A percentile compares a stretch with the other conserved stretches of the same genome.
Evolutionary conservation across 1,140 invertebrate species (phyloP).

Genomic region (Oreohelix idahoensis): DNA sequence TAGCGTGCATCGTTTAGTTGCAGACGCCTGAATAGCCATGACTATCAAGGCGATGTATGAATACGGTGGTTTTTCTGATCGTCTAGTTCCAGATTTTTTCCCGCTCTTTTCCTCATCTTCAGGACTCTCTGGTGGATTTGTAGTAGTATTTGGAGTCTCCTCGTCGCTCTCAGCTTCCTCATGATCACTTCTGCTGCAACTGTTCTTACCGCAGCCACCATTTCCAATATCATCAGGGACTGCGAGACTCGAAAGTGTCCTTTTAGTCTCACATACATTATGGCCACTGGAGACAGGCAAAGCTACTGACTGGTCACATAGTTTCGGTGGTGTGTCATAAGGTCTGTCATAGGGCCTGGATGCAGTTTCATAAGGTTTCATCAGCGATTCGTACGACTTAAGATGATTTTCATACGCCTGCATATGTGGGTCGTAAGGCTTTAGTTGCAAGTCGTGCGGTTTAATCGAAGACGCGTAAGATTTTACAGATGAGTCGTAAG

Average conservation of each 20-base stretch:
- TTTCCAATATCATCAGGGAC: not conserved
- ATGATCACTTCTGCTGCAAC: not conserved
- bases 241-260: not conserved
- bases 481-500: not conserved
- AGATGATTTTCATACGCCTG: not conserved
- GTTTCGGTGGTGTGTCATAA: not conserved
- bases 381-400: no score
- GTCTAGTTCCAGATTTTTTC: conserved; percentile 63
- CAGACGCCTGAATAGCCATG: conserved; percentile 91
- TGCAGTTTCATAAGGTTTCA: not conserved
- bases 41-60: conserved; percentile 98
- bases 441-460: conserved; percentile 6
- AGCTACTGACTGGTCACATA: not conserved
- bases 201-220: not conserved
- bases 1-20: conserved; percentile 73
- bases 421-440: not conserved
- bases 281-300: conserved; percentile 30
- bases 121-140: conserved; percentile 39
- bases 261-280: conserved; percentile 27
- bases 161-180: conserved; percentile 47
- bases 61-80: conserved; percentile 91
- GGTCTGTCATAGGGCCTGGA: not conserved
- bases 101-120: conserved; percentile 28
- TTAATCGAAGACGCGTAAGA: not conserved
- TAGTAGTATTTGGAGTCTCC: conserved; percentile 43